A percentile compares a stretch with the other conserved stretches of the same genome.
phyloP scores from a whole-genome alignment of 2,888 invertebrate species.

The Aspidiotus destructor region DNA sequence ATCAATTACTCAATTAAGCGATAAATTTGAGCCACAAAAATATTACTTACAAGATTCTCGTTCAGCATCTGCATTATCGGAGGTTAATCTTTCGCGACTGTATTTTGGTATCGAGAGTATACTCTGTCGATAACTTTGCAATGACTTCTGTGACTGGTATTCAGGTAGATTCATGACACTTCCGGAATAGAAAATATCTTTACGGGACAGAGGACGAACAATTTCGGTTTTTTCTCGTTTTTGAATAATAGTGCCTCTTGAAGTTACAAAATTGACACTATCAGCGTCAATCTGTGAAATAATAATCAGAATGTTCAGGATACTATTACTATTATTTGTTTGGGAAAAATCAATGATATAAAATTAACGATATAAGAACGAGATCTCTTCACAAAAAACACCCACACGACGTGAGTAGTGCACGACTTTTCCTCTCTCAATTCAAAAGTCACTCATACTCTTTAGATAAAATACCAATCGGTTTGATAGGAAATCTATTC shows the following conservation, averaged over 20 bases:
- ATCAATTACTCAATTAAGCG: no score
- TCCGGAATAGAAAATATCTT: constrained; percentile 96
- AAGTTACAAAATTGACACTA: constrained; percentile 57
- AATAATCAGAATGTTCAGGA: no score
- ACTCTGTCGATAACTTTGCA: constrained; percentile 82
- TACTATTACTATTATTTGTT: no score
- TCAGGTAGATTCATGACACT: constrained; percentile 87
- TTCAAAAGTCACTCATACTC: no score
- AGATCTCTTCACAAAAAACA: no score
- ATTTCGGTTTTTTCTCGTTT: constrained; percentile 47
- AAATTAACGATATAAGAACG: no score
- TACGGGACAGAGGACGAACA: constrained; percentile 80
- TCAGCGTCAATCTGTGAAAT: constrained; percentile 48
- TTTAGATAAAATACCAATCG: no score
- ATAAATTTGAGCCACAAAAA: no score
- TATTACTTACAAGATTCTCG: constrained; percentile 31
- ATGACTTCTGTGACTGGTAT: constrained; percentile 82
- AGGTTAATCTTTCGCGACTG: constrained; percentile 35
- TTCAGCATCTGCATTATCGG: constrained; percentile 36
- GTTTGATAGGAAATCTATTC: no score
- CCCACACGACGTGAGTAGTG: no score
- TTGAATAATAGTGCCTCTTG: constrained; percentile 48
- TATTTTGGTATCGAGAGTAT: constrained; percentile 71
- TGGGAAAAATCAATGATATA: no score
- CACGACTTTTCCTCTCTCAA: no score